A percentile compares a stretch with the other conserved stretches of the same genome.
phyloP scores from a whole-genome alignment of 2,113 vertebrate species.

The Piprites chloris region DNA sequence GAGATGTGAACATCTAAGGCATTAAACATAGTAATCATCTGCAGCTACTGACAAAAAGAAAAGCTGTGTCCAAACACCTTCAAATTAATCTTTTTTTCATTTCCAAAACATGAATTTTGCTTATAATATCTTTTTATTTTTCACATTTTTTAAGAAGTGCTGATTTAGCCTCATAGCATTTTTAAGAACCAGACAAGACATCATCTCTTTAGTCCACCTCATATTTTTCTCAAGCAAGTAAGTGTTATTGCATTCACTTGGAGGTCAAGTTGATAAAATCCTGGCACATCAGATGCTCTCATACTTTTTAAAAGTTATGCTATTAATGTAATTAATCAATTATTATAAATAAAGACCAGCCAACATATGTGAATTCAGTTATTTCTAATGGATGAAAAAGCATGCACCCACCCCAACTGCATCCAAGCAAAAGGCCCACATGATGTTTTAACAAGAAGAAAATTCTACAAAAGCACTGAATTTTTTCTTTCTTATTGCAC shows the following conservation, averaged over 20 bases:
- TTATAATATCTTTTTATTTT: neutral
- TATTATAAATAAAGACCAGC: neutral
- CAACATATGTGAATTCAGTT: neutral
- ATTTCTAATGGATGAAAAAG: neutral
- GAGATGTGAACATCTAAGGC: neutral
- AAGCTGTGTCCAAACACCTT: accelerated
- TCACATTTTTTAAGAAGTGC: accelerated
- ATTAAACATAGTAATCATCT: neutral
- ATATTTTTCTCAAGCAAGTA: neutral
- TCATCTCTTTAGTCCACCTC: neutral
- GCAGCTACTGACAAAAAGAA: neutral
- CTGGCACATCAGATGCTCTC: neutral
- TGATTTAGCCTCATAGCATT: neutral
- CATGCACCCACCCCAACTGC: neutral
- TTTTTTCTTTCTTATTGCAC: neutral
- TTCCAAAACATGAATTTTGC: neutral
- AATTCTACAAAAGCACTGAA: neutral
- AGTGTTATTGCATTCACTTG: neutral
- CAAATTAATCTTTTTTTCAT: neutral
- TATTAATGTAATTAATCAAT: neutral
- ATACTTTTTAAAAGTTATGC: neutral
- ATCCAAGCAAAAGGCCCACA: neutral
- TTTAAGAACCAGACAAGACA: neutral
- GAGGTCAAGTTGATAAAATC: neutral
- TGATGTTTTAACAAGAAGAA: neutral